These are phyloP conservation scores for Odontocolon sp. DNA, from an alignment of 2,888 invertebrate genomes.

Conservation along the genomic window DNA sequence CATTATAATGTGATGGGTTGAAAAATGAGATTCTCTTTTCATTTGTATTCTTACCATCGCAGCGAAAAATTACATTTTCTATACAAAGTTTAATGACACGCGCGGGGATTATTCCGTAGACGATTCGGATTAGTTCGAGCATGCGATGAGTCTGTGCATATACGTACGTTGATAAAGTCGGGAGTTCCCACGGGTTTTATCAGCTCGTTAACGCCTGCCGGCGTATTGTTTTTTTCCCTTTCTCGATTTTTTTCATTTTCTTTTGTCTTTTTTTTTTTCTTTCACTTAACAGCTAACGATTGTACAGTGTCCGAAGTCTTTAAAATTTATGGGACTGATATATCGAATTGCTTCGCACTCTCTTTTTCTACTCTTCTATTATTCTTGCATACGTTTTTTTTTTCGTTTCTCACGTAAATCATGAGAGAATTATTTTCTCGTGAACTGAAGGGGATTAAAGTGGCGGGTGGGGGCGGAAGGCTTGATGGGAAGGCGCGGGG, in stretches of 20 bases:
- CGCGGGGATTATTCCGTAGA: too few relatives aligned
- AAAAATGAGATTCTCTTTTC: too few relatives aligned
- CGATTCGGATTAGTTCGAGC: too few relatives aligned
- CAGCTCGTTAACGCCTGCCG: neutral
- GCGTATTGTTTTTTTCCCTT: neutral
- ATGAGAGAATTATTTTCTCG: slow-evolving; percentile 45
- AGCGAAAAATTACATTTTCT: too few relatives aligned
- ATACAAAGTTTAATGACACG: too few relatives aligned
- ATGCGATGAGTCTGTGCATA: too few relatives aligned
- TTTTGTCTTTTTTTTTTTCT: slow-evolving; percentile 1
- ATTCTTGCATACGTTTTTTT: neutral
- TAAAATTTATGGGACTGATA: slow-evolving; percentile 24
- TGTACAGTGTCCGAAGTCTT: slow-evolving; percentile 54
- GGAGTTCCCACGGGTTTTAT: neutral
- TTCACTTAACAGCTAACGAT: slow-evolving; percentile 58
- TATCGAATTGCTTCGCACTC: slow-evolving; percentile 11
- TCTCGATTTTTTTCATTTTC: slow-evolving; percentile 23
- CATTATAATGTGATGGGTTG: too few relatives aligned
- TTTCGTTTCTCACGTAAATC: slow-evolving; percentile 34
- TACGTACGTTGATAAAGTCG: neutral
- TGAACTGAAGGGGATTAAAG: slow-evolving; percentile 23
- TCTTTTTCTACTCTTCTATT: slow-evolving; percentile 3
- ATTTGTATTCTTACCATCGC: too few relatives aligned
- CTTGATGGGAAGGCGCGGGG: slow-evolving; percentile 33
- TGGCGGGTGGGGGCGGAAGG: slow-evolving; percentile 16